A percentile compares a stretch with the other conserved stretches of the same genome.
phyloP scores from a whole-genome alignment of 1,140 invertebrate species.

The Drosophila nikananu region DNA sequence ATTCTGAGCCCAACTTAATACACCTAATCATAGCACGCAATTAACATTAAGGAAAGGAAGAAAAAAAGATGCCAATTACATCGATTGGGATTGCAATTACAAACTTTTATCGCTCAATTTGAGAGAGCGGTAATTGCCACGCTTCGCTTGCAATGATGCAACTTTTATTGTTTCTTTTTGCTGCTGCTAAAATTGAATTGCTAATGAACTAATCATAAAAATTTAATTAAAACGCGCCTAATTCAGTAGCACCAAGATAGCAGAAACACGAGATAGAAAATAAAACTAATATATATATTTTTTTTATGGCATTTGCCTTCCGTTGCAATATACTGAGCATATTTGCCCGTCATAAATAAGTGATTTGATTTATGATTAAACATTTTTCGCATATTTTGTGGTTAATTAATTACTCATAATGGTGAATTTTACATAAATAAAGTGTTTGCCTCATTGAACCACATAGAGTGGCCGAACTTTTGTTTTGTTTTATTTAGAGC shows the following conservation, averaged over 20 bases:
- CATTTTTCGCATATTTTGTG: neutral
- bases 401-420: conserved; percentile 6
- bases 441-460: conserved; percentile 1
- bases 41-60: conserved; percentile 13
- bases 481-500: neutral
- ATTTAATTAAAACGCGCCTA: conserved; percentile 63
- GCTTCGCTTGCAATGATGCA: conserved; percentile 59
- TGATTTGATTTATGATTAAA: conserved; percentile 9
- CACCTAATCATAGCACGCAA: conserved; percentile 10
- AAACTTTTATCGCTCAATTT: conserved; percentile 43
- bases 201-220: conserved; percentile 67
- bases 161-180: conserved; percentile 37
- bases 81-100: conserved; percentile 46
- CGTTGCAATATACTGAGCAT: neutral
- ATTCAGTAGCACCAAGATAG: conserved; percentile 4
- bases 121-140: conserved; percentile 39
- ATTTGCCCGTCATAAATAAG: conserved; percentile 17
- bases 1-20: conserved; percentile 16
- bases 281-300: conserved; percentile 6
- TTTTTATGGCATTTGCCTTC: neutral
- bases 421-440: neutral
- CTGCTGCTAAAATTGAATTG: conserved; percentile 58
- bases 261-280: neutral
- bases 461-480: neutral
- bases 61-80: conserved; percentile 25